A percentile compares a stretch with the other conserved stretches of the same genome.
phyloP scores from a whole-genome alignment of 2,888 invertebrate species.

The Sinotaia quadrata region DNA sequence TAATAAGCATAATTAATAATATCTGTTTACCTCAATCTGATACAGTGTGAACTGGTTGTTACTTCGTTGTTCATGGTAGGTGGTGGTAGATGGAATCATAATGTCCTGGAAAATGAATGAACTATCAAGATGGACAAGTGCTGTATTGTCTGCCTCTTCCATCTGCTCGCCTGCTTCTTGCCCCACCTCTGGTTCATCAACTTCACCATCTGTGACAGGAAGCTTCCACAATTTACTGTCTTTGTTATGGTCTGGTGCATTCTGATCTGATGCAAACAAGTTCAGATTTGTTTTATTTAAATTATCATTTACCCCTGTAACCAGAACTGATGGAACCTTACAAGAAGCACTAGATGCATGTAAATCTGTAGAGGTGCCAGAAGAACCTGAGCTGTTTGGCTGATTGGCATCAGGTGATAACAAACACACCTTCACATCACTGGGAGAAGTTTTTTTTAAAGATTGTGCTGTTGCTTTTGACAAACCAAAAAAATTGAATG shows the following conservation, averaged over 20 bases:
- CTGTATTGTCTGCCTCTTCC: not conserved
- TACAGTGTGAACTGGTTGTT: conserved; percentile 56
- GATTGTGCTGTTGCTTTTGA: conserved; percentile 13
- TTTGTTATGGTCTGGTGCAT: too few species aligned
- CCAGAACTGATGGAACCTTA: conserved; percentile 8
- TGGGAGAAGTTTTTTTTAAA: conserved; percentile 10
- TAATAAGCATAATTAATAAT: not conserved
- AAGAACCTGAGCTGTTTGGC: not conserved
- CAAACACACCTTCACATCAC: not conserved
- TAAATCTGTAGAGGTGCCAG: not conserved
- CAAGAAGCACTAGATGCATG: not conserved
- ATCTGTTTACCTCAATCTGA: conserved; percentile 52
- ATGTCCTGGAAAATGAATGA: conserved; percentile 46
- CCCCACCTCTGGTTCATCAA: conserved; percentile 10
- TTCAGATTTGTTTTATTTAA: too few species aligned
- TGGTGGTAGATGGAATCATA: conserved; percentile 48
- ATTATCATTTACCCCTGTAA: conserved; percentile 1
- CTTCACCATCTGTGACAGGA: not conserved
- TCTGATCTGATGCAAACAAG: too few species aligned
- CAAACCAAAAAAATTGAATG: conserved; percentile 17
- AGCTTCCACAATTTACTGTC: too few species aligned
- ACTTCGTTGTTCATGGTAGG: conserved; percentile 49
- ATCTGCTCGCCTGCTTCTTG: not conserved
- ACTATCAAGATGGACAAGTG: conserved; percentile 1
- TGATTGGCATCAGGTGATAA: not conserved